phyloP scores from a whole-genome alignment of 1,140 invertebrate species.

The Melanaphis sacchari region DNA sequence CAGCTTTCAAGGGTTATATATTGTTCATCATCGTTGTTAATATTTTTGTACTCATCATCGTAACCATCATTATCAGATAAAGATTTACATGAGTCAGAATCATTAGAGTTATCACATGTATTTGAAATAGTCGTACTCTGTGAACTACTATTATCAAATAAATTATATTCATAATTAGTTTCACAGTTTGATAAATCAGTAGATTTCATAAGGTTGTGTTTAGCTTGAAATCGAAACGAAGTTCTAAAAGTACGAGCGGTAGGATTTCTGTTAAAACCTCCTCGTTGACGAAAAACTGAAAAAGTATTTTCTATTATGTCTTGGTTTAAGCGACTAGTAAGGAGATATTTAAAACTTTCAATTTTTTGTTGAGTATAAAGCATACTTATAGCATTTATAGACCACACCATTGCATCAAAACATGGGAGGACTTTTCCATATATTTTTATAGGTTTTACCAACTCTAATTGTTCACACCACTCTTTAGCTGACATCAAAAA shows the following conservation, averaged over 20 bases:
- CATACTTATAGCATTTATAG: conserved; percentile 3
- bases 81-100: no score
- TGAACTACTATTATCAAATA: background rate
- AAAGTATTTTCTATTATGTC: conserved; percentile 23
- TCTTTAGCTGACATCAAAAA: background rate
- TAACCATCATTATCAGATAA: no score
- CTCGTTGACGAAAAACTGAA: conserved; percentile 25
- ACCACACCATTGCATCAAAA: background rate
- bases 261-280: conserved; percentile 8
- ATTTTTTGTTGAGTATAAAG: conserved; percentile 10
- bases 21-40: background rate
- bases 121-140: no score
- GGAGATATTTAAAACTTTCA: no score
- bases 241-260: conserved; percentile 10
- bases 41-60: no score
- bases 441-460: background rate
- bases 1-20: background rate
- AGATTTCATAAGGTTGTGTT: conserved; percentile 2
- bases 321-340: conserved; percentile 10
- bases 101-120: no score
- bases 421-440: background rate
- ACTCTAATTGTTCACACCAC: background rate
- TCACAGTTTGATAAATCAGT: conserved; percentile 9
- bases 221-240: conserved; percentile 25
- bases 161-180: conserved; percentile 24